Evolutionary conservation across 1,140 invertebrate genomes (phyloP), one percentile per base, ranked within the genome.

Genomic region (Coboldia fuscipes): DNA sequence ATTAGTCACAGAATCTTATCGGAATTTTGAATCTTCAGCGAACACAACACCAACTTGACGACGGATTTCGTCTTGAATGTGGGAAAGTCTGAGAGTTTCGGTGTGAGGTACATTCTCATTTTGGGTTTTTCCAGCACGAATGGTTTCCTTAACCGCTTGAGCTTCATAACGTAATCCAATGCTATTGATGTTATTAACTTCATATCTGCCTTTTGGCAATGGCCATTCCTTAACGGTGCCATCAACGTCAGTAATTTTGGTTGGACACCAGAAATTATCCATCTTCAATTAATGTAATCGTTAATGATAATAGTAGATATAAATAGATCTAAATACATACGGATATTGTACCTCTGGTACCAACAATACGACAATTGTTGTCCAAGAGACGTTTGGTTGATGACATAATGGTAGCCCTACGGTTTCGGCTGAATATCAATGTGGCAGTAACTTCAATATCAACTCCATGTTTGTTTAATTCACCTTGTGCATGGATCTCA

Each of bases 101-200:
- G 59, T 47, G 15, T 65, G 61, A 2, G 64, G 43, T 15, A 74
- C 51, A 22, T 55, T 50, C 2, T 61, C 50, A 43, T 66, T 67
- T 53, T 75, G 69, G 6, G 47, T 54, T 12, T 33, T 47, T 69
- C 70, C 68, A 45, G 57, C 47, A 41, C 51, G 45, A 29, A 83
- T 59, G 43, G 74, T 77, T 36, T 55, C 50, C 7, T 68, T 56
- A 4, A 66, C 70, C 61, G 79, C 74, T 17, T 63, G 47, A 9
- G 73, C 70, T 56, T 83, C 66, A 42, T 69, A 82, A 23, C 60
- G 52, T 2, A 82, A 49, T 12, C 74, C 75, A 18, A 56, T 58
- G 34, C 70, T 71, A 44, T 79, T 76, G 8, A 39, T 41, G 40
- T 66, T 76, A 54, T 68, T 67, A 15, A 29, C 7, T 29, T 5